These are phyloP conservation scores for Argyra leucocephala DNA, from an alignment of 2,888 invertebrate species.

Conservation along the genomic window DNA sequence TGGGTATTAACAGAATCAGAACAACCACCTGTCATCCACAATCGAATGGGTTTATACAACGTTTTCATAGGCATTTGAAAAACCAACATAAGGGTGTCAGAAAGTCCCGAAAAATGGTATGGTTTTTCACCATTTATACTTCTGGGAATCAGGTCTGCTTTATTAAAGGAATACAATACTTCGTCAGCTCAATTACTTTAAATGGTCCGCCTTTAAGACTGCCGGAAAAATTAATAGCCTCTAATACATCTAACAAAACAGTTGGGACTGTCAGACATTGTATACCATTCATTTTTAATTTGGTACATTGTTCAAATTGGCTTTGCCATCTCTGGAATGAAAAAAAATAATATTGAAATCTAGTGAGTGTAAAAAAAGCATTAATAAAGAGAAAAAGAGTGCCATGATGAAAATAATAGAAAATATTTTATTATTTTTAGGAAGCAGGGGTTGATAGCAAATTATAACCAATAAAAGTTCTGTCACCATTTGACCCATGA, in stretches of 20 bases:
- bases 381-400: too few relatives aligned
- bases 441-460: background rate
- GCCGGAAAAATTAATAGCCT: constrained; percentile 9
- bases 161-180: background rate
- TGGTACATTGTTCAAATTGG: too few relatives aligned
- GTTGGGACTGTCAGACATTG: too few relatives aligned
- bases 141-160: background rate
- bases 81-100: constrained; percentile 7
- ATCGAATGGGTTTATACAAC: constrained; percentile 18
- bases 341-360: too few relatives aligned
- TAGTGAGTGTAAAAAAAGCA: too few relatives aligned
- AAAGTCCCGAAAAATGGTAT: constrained; percentile 5
- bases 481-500: constrained; percentile 3
- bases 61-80: constrained; percentile 19
- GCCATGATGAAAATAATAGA: too few relatives aligned
- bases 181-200: constrained; percentile 15
- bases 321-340: too few relatives aligned
- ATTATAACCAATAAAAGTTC: constrained; percentile 6
- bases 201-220: constrained; percentile 17
- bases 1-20: constrained; percentile 14
- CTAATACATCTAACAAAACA: too few relatives aligned
- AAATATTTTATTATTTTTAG: too few relatives aligned
- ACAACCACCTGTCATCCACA: constrained; percentile 19
- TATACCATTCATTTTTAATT: too few relatives aligned
- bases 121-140: background rate